These are phyloP conservation scores for Drosophila varians DNA, from an alignment of 1,140 invertebrate genomes.

Conservation along the genomic window DNA sequence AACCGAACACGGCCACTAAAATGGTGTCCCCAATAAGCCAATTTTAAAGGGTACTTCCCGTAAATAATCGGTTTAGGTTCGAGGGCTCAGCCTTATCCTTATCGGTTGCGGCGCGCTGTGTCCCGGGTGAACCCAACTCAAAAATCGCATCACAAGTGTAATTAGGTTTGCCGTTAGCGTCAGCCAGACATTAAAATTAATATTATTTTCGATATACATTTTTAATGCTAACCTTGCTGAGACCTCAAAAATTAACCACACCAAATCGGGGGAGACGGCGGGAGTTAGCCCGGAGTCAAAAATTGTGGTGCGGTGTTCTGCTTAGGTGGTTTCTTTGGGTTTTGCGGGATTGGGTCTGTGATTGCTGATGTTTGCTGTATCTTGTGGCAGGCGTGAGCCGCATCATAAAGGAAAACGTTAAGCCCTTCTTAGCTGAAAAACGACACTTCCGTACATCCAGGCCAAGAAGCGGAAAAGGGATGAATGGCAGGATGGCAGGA, in stretches of 20 bases:
- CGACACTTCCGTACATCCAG: slow-evolving; percentile 68
- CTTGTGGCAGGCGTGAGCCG: slow-evolving; percentile 57
- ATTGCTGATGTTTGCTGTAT: slow-evolving; percentile 1
- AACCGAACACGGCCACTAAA: slow-evolving; percentile 46
- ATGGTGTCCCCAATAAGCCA: slow-evolving; percentile 54
- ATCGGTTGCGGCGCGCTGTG: slow-evolving; percentile 17
- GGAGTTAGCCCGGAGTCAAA: no score
- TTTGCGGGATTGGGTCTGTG: background rate
- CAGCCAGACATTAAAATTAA: slow-evolving; percentile 69
- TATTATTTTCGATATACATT: slow-evolving; percentile 76
- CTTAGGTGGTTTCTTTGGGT: background rate
- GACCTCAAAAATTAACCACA: slow-evolving; percentile 54
- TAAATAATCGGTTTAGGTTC: slow-evolving; percentile 44
- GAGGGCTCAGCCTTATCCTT: slow-evolving; percentile 22
- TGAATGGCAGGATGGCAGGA: slow-evolving; percentile 17
- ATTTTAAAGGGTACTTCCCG: slow-evolving; percentile 21
- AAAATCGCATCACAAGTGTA: slow-evolving; percentile 49
- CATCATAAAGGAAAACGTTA: slow-evolving; percentile 68
- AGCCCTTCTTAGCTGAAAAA: slow-evolving; percentile 78
- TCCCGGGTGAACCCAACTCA: slow-evolving; percentile 35
- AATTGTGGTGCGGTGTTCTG: slow-evolving; percentile 13
- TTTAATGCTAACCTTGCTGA: slow-evolving; percentile 64
- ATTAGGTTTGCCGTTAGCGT: slow-evolving; percentile 42
- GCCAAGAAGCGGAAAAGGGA: slow-evolving; percentile 31
- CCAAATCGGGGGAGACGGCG: no score